Conservation (phyloP, 2,113 vertebrate genomes). For the Corynorhinus townsendii region DNA sequence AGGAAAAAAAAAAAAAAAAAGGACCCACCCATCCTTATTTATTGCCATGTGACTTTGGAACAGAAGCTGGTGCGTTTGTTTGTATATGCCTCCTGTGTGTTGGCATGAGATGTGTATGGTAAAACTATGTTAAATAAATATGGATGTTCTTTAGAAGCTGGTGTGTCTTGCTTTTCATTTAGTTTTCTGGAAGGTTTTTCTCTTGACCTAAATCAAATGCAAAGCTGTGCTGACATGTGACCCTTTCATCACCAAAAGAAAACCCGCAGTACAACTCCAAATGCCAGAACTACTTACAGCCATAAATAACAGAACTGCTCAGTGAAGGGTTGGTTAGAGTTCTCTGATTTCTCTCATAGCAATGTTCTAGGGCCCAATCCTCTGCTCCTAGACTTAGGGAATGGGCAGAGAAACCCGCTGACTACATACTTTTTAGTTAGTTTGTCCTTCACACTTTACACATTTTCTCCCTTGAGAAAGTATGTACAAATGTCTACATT, state of each 20-base stretch:
- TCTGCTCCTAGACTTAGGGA: not conserved
- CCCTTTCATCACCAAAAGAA: not conserved
- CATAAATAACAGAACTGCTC: not conserved
- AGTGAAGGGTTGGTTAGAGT: not conserved
- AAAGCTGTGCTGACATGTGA: not conserved
- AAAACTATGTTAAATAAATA: constrained; percentile 92
- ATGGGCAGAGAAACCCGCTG: not conserved
- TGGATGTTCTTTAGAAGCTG: constrained; percentile 85
- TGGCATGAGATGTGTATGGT: constrained; percentile 93
- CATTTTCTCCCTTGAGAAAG: not conserved
- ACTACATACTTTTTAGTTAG: not conserved
- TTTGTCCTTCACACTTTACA: not conserved
- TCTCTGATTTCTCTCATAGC: not conserved
- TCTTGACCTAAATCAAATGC: not conserved
- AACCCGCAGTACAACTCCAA: not conserved
- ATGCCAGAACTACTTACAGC: not conserved
- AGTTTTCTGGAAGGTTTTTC: not conserved
- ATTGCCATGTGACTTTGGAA: constrained; percentile 91
- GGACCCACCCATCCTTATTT: constrained; percentile 81
- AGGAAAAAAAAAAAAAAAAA: constrained; percentile 17
- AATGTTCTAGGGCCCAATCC: not conserved
- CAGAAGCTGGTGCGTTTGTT: constrained; percentile 87
- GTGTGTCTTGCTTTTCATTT: constrained; percentile 57
- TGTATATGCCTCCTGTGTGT: constrained; percentile 91
- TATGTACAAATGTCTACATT: not conserved